phyloP scores from a whole-genome alignment of 2,113 vertebrate species.

The Hydrolagus affinis region DNA sequence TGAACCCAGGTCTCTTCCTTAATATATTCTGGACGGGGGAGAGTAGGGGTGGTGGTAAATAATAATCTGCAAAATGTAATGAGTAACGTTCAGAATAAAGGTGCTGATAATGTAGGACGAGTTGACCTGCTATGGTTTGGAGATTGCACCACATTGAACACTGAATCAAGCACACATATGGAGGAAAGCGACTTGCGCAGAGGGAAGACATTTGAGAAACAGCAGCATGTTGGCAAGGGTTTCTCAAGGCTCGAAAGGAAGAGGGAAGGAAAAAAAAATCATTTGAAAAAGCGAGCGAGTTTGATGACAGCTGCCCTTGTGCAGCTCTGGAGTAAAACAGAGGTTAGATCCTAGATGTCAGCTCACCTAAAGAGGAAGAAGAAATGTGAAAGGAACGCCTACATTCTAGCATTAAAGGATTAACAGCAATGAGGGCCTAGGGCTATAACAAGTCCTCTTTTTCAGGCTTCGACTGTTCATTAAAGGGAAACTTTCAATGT shows the following conservation, averaged over 20 bases:
- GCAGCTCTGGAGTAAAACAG: not conserved
- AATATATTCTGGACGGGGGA: too few relatives aligned
- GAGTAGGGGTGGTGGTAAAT: too few relatives aligned
- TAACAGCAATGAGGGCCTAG: too few relatives aligned
- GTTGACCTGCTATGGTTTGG: not conserved
- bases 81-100: too few relatives aligned
- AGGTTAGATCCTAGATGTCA: not conserved
- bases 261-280: not conserved
- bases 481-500: too few relatives aligned
- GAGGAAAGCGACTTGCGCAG: not conserved
- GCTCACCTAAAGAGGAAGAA: not conserved
- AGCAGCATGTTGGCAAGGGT: not conserved
- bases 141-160: not conserved
- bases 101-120: not conserved
- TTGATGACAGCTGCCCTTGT: too few relatives aligned
- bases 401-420: conserved; percentile 4
- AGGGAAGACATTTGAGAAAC: not conserved
- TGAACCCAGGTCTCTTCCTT: too few relatives aligned
- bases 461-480: conserved; percentile 17
- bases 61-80: too few relatives aligned
- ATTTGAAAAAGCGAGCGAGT: too few relatives aligned
- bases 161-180: too few relatives aligned
- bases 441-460: not conserved
- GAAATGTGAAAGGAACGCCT: not conserved
- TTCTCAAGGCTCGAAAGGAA: not conserved